phyloP scores from a whole-genome alignment of 2,888 invertebrate species.

The Dioctria rufipes region DNA sequence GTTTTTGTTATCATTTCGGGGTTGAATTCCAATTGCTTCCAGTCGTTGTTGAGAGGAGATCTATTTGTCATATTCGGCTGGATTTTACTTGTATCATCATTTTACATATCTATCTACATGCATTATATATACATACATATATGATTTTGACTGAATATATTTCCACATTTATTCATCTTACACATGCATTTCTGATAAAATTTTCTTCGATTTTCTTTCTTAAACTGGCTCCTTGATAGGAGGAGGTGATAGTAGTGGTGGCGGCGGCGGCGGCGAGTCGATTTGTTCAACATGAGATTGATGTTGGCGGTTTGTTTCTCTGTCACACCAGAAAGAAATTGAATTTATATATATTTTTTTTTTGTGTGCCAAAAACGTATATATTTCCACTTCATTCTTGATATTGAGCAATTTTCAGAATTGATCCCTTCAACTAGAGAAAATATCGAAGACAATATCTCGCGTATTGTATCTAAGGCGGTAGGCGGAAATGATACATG shows the following conservation, averaged over 20 bases:
- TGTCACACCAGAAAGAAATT: slow-evolving; percentile 28
- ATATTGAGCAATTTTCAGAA: slow-evolving; percentile 22
- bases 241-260: background rate
- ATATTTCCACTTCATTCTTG: slow-evolving; percentile 25
- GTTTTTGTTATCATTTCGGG: slow-evolving; percentile 42
- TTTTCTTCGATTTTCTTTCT: too few relatives aligned
- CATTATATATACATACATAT: background rate
- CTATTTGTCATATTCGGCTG: slow-evolving; percentile 51
- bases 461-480: background rate
- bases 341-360: slow-evolving; percentile 30
- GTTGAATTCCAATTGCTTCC: slow-evolving; percentile 44
- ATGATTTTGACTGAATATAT: slow-evolving; percentile 29
- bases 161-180: background rate
- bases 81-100: background rate
- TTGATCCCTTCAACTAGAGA: slow-evolving; percentile 19
- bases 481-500: slow-evolving; percentile 24
- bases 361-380: background rate
- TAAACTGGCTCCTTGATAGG: too few relatives aligned
- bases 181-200: too few relatives aligned
- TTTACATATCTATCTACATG: too few relatives aligned
- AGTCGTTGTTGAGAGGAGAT: slow-evolving; percentile 14
- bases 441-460: slow-evolving; percentile 12
- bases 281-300: slow-evolving; percentile 29
- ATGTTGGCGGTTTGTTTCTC: slow-evolving; percentile 46
- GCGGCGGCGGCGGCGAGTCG: background rate